phyloP scores from a whole-genome alignment of 2,888 invertebrate species.

The Rhodophaea formosa region DNA sequence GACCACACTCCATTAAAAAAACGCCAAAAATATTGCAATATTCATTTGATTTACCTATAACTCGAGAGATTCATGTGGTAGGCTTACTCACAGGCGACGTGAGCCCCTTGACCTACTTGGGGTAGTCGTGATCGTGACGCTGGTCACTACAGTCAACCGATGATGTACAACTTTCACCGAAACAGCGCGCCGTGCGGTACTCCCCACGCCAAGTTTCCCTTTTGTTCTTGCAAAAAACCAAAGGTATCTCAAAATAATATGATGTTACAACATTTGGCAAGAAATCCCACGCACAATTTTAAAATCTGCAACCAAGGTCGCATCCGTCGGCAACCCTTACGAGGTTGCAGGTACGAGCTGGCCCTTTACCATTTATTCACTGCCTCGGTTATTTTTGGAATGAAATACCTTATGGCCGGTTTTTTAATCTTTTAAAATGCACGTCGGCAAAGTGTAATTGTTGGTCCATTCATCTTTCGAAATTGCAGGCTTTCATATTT shows the following conservation, averaged over 20 bases:
- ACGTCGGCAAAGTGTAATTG: background rate
- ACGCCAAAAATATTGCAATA: slow-evolving; percentile 29
- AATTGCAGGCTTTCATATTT: background rate
- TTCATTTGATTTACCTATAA: slow-evolving; percentile 41
- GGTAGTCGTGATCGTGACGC: slow-evolving; percentile 52
- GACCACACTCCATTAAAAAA: slow-evolving; percentile 16
- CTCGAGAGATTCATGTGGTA: slow-evolving; percentile 49
- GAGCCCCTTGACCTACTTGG: slow-evolving; percentile 73
- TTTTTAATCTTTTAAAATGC: background rate
- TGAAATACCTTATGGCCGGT: background rate
- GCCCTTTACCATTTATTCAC: background rate
- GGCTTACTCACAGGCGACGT: slow-evolving; percentile 56
- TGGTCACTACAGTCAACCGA: slow-evolving; percentile 54
- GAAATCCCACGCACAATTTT: background rate
- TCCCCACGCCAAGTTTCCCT: slow-evolving; percentile 37
- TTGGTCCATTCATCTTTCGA: background rate
- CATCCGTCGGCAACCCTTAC: slow-evolving; percentile 3
- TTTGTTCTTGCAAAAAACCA: slow-evolving; percentile 30
- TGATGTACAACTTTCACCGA: slow-evolving; percentile 77
- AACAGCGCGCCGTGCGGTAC: slow-evolving; percentile 47
- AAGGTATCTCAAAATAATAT: background rate
- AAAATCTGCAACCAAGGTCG: slow-evolving; percentile 5
- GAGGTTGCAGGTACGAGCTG: slow-evolving; percentile 5
- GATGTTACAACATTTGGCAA: background rate
- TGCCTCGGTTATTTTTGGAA: slow-evolving; percentile 1